Evolutionary conservation across 30 jellyfish, hydroid and myxozoan species (phyloP).

Genomic region (Pseudorhiza aurosa): DNA sequence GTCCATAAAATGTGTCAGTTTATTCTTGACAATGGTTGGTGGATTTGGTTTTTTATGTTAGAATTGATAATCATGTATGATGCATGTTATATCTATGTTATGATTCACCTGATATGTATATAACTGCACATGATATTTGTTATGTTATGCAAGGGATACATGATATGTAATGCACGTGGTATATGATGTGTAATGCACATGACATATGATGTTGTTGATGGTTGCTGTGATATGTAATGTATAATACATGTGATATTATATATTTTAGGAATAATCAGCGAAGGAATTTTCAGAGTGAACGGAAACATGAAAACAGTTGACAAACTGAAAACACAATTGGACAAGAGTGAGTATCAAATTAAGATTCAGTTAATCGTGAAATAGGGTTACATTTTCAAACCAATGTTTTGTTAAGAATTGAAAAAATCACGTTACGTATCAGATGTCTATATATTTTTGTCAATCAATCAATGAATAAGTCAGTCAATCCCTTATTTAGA

Average conservation of each 20-base stretch:
- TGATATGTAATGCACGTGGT: no score
- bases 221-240: no score
- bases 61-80: no score
- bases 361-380: no score
- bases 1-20: conserved; percentile 67
- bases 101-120: no score
- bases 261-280: conserved; percentile 82
- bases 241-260: no score
- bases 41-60: neutral
- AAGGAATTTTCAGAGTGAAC: conserved; percentile 95
- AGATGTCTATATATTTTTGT: neutral
- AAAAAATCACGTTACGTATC: no score
- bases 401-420: neutral
- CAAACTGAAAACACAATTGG: conserved; percentile 78
- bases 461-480: neutral
- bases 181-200: no score
- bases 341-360: conserved; percentile 80
- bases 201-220: no score
- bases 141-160: no score
- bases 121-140: no score
- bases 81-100: no score
- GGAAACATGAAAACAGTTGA: conserved; percentile 97
- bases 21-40: conserved; percentile 61
- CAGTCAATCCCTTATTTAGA: neutral
- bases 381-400: neutral